phyloP scores from a whole-genome alignment of 2,888 invertebrate species.

The Harmothoe impar region DNA sequence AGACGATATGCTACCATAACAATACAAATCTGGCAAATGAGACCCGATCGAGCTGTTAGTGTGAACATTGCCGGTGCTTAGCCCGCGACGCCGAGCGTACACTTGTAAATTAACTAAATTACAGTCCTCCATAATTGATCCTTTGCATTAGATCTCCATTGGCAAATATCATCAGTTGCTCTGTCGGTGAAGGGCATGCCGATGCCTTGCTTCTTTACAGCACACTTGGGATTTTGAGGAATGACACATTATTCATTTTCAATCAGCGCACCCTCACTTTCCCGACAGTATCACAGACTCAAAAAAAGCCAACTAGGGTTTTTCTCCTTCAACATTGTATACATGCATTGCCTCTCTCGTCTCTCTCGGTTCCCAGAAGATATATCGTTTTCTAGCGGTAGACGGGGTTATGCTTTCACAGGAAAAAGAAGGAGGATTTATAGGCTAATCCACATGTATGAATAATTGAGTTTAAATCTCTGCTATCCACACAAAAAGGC shows the following conservation, averaged over 20 bases:
- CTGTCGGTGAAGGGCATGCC: not conserved
- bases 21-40: no score
- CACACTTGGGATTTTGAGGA: not conserved
- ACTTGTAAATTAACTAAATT: not conserved
- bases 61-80: not conserved
- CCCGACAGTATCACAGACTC: not conserved
- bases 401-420: not conserved
- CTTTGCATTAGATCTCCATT: not conserved
- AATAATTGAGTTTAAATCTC: not conserved
- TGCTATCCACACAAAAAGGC: not conserved
- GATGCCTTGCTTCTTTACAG: not conserved
- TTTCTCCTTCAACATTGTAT: not conserved
- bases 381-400: no score
- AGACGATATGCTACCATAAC: no score
- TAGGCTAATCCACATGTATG: not conserved
- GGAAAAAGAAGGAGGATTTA: not conserved
- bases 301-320: not conserved
- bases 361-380: no score
- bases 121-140: slow-evolving; percentile 2
- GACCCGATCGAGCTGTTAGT: no score
- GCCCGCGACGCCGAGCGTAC: not conserved
- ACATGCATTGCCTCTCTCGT: not conserved
- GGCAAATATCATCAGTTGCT: slow-evolving; percentile 21
- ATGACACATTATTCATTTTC: not conserved
- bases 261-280: not conserved